Evolutionary conservation across 1,140 invertebrate genomes (phyloP).

Genomic region (Neodiprion fabricii): DNA sequence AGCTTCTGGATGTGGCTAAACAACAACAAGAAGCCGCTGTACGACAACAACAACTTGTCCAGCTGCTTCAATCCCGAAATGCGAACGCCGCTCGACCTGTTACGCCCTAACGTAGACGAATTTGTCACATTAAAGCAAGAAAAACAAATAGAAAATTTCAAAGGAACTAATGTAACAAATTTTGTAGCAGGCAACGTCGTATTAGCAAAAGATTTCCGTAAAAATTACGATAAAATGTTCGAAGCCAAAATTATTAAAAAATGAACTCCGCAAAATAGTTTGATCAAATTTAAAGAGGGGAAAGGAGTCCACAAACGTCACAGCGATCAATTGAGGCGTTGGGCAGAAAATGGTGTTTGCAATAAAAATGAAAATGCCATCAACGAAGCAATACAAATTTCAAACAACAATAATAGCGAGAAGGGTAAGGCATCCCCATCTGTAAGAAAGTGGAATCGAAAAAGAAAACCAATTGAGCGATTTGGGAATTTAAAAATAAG

Average conservation of each 20-base stretch:
- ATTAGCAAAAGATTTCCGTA: constrained; percentile 20
- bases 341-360: neutral
- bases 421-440: too few relatives aligned
- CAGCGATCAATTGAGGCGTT: constrained; percentile 9
- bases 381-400: too few relatives aligned
- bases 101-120: constrained; percentile 19
- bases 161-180: constrained; percentile 4
- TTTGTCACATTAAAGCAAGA: constrained; percentile 11
- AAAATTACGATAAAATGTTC: constrained; percentile 14
- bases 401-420: too few relatives aligned
- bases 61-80: constrained; percentile 19
- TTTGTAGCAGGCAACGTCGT: constrained; percentile 5
- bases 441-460: too few relatives aligned
- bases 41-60: too few relatives aligned
- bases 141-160: constrained; percentile 19
- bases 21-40: too few relatives aligned
- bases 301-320: constrained; percentile 14
- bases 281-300: constrained; percentile 15
- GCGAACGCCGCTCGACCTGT: constrained; percentile 22
- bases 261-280: constrained; percentile 1
- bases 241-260: neutral
- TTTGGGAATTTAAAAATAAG: too few relatives aligned
- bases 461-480: too few relatives aligned
- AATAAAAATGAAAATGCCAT: too few relatives aligned
- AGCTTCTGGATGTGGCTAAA: too few relatives aligned